Conservation (phyloP, 2,797 vertebrate species). For the Rhyacichthys aspro region DNA sequence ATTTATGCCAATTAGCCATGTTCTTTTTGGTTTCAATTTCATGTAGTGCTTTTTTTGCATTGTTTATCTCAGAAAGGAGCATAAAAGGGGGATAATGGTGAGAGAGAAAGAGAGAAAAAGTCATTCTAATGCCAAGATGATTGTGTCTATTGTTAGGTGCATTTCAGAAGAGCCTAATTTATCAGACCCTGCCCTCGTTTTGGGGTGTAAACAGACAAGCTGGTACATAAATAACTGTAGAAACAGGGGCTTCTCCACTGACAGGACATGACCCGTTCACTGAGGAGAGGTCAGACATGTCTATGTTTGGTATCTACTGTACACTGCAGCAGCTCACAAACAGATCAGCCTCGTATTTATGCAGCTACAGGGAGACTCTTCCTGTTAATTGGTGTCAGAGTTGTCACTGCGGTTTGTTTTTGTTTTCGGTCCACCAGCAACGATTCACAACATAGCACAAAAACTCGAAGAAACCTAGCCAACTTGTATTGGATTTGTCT, state of each 20-base stretch:
- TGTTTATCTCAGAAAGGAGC: too few species aligned
- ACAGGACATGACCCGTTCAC: conserved; percentile 34
- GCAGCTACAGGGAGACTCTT: conserved; percentile 5
- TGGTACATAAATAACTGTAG: conserved; percentile 53
- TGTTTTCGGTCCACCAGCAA: conserved; percentile 1
- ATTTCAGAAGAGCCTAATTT: not conserved
- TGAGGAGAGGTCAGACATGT: conserved; percentile 29
- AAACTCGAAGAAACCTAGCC: not conserved
- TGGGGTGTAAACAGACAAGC: not conserved
- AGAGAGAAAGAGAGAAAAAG: too few species aligned
- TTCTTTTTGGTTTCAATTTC: too few species aligned
- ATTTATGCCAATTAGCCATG: too few species aligned
- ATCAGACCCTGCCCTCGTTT: too few species aligned
- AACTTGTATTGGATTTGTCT: conserved; percentile 1
- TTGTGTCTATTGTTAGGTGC: not conserved
- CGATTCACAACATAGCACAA: not conserved
- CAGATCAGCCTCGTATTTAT: conserved; percentile 28
- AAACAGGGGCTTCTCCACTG: conserved; percentile 30
- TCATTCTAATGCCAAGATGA: too few species aligned
- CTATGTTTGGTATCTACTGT: conserved; percentile 1
- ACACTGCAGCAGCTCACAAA: conserved; percentile 34
- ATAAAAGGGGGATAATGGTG: too few species aligned
- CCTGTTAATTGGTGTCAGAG: conserved; percentile 40
- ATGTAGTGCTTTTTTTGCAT: too few species aligned
- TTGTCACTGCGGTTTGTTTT: conserved; percentile 29